Percentiles rank a stretch among this genome's conserved stretches.
These are phyloP conservation scores for Setophaga coronata DNA, from an alignment of 2,113 vertebrate species.

Conservation along the genomic window DNA sequence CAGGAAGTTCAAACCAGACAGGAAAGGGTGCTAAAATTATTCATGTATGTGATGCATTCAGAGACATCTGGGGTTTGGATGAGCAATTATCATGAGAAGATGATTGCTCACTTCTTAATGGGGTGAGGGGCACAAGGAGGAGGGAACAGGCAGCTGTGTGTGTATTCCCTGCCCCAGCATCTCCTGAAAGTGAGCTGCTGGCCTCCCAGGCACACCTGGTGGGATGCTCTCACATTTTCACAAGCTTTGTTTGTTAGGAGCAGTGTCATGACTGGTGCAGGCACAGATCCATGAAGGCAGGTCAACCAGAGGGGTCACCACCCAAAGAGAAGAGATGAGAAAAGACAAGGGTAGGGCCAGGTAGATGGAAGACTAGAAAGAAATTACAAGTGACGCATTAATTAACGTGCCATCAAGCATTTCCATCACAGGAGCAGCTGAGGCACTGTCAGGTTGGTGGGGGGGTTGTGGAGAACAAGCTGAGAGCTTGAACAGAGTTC, in stretches of 20 bases:
- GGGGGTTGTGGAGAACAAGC: not conserved
- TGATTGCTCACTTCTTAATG: not conserved
- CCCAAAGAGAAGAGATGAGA: not conserved
- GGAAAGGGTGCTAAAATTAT: not conserved
- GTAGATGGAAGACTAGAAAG: not conserved
- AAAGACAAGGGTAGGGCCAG: not conserved
- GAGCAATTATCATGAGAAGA: not conserved
- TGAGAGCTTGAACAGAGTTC: not conserved
- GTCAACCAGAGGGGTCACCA: not conserved
- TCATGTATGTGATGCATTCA: rapidly evolving
- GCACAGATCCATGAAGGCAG: rapidly evolving
- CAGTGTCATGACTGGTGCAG: not conserved
- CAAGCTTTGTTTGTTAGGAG: not conserved
- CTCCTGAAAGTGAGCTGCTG: not conserved
- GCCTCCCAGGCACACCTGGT: rapidly evolving
- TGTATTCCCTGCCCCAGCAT: not conserved
- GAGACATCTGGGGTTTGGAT: not conserved
- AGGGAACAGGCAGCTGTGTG: not conserved
- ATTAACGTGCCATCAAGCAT: not conserved
- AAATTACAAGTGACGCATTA: not conserved
- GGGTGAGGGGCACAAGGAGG: not conserved
- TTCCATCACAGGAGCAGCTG: not conserved
- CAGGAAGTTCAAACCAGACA: not conserved
- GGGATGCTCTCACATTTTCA: not conserved
- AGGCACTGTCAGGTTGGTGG: not conserved